Percentiles rank a stretch among this genome's conserved stretches.
Evolutionary conservation across 35 echinoderm and acorn worm species (phyloP).

Genomic region (Apostichopus parvimensis): DNA sequence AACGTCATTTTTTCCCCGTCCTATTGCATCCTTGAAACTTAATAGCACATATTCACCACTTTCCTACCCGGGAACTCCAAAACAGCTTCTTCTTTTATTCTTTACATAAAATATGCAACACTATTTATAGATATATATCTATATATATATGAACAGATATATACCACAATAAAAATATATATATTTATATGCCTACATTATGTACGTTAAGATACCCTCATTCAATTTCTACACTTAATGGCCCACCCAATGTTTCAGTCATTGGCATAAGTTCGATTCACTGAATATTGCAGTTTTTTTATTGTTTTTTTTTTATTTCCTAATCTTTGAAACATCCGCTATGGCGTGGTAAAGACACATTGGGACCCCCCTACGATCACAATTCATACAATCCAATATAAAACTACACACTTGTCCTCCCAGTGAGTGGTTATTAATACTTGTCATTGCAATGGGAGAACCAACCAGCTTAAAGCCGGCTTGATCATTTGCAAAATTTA

Average conservation of each 20-base stretch:
- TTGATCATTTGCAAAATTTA: no score
- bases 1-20: no score
- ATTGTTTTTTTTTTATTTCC: background rate
- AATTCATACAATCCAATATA: background rate
- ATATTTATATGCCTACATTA: background rate
- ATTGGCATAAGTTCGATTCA: background rate
- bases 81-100: no score
- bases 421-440: background rate
- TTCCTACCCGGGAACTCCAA: no score
- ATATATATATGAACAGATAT: background rate
- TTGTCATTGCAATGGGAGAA: background rate
- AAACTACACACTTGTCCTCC: background rate
- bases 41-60: no score
- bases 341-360: background rate
- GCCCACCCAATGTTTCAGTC: background rate
- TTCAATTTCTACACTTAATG: background rate
- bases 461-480: no score
- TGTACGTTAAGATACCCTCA: background rate
- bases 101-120: no score
- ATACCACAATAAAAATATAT: background rate
- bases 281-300: background rate
- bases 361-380: background rate
- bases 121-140: background rate
- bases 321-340: background rate
- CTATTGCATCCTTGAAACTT: no score